These are phyloP conservation scores for Zonotrichia leucophrys DNA, from an alignment of 2,113 vertebrate species.

Conservation along the genomic window DNA sequence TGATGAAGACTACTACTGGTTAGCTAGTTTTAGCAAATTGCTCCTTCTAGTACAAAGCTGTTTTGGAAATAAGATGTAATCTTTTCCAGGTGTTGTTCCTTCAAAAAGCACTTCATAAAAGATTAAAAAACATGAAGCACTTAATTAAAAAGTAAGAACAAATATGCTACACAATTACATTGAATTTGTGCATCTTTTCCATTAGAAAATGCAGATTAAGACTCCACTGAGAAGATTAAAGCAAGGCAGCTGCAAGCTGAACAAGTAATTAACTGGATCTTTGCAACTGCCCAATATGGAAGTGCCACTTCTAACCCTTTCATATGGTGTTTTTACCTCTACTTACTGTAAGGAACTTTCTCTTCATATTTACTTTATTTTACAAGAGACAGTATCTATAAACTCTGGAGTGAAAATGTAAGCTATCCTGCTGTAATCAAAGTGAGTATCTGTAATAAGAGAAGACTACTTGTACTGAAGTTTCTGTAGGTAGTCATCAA, in stretches of 20 bases:
- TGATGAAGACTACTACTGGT: not conserved
- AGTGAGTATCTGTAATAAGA: not conserved
- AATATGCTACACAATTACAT: not conserved
- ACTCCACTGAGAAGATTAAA: not conserved
- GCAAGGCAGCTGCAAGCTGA: not conserved
- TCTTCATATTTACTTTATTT: not conserved
- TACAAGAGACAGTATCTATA: not conserved
- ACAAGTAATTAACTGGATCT: not conserved
- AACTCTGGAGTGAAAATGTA: not conserved
- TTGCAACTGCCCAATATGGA: not conserved
- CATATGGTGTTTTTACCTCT: not conserved
- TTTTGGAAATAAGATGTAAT: not conserved
- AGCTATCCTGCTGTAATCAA: not conserved
- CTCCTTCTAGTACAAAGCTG: not conserved
- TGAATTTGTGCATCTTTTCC: not conserved
- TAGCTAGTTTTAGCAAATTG: not conserved
- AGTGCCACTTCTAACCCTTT: not conserved
- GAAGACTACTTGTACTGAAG: not conserved
- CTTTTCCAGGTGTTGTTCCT: not conserved
- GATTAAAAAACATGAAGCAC: not conserved
- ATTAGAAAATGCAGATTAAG: not conserved
- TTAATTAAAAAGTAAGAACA: constrained; percentile 7
- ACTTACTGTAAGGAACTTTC: not conserved
- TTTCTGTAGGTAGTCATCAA: not conserved
- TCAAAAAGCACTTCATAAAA: not conserved